These are phyloP conservation scores for Babylonia areolata DNA, from an alignment of 1,140 invertebrate species.

Conservation along the genomic window DNA sequence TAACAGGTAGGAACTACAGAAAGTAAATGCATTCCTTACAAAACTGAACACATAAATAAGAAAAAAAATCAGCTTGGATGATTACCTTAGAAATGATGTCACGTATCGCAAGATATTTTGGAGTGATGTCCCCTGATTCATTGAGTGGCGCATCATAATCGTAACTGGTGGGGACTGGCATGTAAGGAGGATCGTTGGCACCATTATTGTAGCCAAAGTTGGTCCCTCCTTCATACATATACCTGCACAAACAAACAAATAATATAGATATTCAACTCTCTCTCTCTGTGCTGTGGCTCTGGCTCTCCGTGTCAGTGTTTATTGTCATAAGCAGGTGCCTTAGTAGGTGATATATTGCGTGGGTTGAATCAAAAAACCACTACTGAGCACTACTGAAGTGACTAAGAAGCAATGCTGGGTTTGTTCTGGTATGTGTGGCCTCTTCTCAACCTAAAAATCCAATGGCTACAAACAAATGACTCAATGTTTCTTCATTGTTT, in stretches of 20 bases:
- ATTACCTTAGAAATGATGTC: constrained; percentile 81
- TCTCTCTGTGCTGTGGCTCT: too few species aligned
- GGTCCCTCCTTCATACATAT: constrained; percentile 77
- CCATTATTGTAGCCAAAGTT: constrained; percentile 77
- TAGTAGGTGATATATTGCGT: too few species aligned
- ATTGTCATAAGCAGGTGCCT: too few species aligned
- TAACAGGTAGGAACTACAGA: background rate
- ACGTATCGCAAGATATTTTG: constrained; percentile 87
- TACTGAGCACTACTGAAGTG: too few species aligned
- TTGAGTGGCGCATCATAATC: constrained; percentile 90
- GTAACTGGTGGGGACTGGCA: constrained; percentile 87
- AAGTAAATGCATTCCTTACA: background rate
- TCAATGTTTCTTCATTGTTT: too few species aligned
- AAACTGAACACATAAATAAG: background rate
- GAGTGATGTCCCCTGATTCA: constrained; percentile 88
- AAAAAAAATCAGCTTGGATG: background rate
- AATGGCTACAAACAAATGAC: too few species aligned
- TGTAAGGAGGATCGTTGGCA: constrained; percentile 67
- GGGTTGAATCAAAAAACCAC: too few species aligned
- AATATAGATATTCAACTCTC: too few species aligned
- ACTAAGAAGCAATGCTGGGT: too few species aligned
- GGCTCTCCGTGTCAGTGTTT: too few species aligned
- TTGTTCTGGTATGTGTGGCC: too few species aligned
- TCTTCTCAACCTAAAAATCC: too few species aligned
- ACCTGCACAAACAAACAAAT: constrained; percentile 63